These are phyloP conservation scores for Melopsittacus undulatus DNA, from an alignment of 2,797 vertebrate species.

Conservation along the genomic window DNA sequence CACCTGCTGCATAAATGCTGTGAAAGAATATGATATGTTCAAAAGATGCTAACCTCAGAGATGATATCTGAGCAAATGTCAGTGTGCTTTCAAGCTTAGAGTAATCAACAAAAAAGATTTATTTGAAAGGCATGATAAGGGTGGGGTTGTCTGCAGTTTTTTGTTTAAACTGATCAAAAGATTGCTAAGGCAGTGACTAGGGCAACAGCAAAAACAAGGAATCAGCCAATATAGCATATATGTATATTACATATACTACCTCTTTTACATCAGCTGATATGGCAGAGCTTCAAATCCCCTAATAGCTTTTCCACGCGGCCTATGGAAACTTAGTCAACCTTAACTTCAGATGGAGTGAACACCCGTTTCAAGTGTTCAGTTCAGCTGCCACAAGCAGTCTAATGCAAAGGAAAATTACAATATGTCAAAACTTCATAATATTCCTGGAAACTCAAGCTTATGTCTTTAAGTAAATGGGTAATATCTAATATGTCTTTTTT, in stretches of 20 bases:
- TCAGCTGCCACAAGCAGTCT: not conserved
- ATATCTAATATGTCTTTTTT: not conserved
- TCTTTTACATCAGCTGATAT: constrained; percentile 24
- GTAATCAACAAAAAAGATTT: not conserved
- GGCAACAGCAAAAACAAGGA: constrained; percentile 3
- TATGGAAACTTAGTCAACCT: not conserved
- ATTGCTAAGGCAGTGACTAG: not conserved
- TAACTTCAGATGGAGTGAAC: not conserved
- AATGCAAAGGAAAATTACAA: not conserved
- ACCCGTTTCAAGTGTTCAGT: not conserved
- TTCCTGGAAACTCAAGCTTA: not conserved
- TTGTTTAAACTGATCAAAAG: not conserved
- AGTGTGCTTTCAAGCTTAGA: not conserved
- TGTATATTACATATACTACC: not conserved
- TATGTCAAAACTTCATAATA: not conserved
- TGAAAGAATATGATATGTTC: not conserved
- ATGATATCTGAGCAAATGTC: constrained; percentile 14
- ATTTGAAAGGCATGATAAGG: not conserved
- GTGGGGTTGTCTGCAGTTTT: not conserved
- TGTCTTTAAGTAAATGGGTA: not conserved
- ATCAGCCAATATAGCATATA: not conserved
- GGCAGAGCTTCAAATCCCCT: not conserved
- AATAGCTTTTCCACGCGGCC: constrained; percentile 7
- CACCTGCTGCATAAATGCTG: not conserved
- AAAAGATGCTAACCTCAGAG: constrained; percentile 5